Percentiles rank a stretch among this genome's conserved stretches.
These are phyloP conservation scores for Spisula solida DNA, from an alignment of 2,888 invertebrate genomes.

Conservation along the genomic window DNA sequence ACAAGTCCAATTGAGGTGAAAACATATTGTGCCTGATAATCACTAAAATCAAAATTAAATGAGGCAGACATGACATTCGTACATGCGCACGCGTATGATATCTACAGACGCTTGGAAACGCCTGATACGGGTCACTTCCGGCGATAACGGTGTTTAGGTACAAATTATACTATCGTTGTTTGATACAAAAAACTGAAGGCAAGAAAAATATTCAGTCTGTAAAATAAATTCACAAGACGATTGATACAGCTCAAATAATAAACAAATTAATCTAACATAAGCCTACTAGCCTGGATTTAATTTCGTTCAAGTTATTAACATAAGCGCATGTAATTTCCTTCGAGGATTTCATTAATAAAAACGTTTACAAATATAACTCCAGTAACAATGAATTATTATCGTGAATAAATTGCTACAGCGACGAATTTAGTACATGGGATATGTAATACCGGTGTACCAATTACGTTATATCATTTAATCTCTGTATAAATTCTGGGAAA, in stretches of 20 bases:
- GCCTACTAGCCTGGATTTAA: too few species aligned
- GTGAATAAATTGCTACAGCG: background rate
- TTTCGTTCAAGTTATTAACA: too few species aligned
- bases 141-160: background rate
- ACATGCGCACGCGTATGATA: background rate
- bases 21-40: background rate
- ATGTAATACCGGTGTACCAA: background rate
- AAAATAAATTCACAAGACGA: background rate
- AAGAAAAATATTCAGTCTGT: background rate
- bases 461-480: too few species aligned
- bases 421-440: background rate
- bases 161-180: background rate
- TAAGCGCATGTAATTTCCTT: too few species aligned
- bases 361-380: background rate
- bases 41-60: constrained; percentile 11
- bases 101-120: constrained; percentile 8
- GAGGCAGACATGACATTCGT: constrained; percentile 10
- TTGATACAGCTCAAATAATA: background rate
- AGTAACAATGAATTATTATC: background rate
- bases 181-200: background rate
- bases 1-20: background rate
- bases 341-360: too few species aligned
- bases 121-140: constrained; percentile 35
- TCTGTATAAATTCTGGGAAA: too few species aligned
- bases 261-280: background rate